Evolutionary conservation across 2,888 invertebrate species (phyloP), one percentile per base, ranked within the genome.

Genomic region (Odontomyia ornata): DNA sequence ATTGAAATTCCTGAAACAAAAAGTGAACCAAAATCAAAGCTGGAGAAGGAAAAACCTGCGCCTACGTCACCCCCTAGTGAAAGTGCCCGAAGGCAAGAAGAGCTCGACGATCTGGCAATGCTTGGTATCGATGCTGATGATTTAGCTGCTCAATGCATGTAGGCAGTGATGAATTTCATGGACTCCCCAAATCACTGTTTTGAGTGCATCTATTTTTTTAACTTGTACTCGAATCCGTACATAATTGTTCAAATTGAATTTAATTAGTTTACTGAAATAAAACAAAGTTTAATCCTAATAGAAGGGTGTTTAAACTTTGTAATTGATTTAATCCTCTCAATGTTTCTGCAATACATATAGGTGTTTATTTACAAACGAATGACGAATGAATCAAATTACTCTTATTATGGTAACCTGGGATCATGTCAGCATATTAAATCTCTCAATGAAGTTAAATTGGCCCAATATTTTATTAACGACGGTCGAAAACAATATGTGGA

Each of bases 121-220:
- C 88, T 96, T 73, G 96, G 96, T 0, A 95, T 95, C 72, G 95
- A 95, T 83, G 94, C 93, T 7, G 92, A 92, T 43, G 95, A 96
- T 83, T 83, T 86, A 83, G 86, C 87, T 27, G 87, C 87, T 76
- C 86, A 87, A 82, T 86, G 86, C 82, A 86, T 86, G 82, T 87
- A 83, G 81, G 11, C 25, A 43, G 11, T 5, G 36, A 5, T 36
- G 3, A 9, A 36, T 36, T 36, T 36, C 5, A 5, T 36, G 36
- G 5, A 36, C 9, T 36, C 36, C 9, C 9, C 9, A 21, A 2
- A 13, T 60, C 57, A 21, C 28, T 64, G 5, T 64, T n/a, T 64
- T 13, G 27, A 5, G 27, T 9, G 28, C 30, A 64, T 64, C 13
- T 9, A 7, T 11, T 25, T 5, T 21, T 25, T 9, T 23, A 21